These are phyloP conservation scores for Turritopsis rubra DNA, from an alignment of 30 jellyfish, hydroid and myxozoan genomes.

Conservation along the genomic window DNA sequence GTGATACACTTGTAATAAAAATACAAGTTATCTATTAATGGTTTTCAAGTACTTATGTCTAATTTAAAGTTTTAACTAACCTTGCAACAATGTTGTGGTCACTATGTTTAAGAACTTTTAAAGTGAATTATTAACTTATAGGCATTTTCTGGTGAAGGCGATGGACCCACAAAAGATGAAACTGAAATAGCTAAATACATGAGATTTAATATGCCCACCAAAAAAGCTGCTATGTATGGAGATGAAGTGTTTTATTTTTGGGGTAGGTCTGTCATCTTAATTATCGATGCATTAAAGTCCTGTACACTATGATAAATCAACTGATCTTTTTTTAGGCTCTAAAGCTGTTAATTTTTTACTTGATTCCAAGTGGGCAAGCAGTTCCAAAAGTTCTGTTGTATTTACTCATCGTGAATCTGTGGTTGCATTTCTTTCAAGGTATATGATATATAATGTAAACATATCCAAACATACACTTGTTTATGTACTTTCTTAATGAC, in stretches of 20 bases:
- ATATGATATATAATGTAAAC: too few relatives aligned
- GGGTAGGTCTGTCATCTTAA: constrained; percentile 34
- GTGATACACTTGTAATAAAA: too few relatives aligned
- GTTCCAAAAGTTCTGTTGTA: constrained; percentile 55
- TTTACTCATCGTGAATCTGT: constrained; percentile 90
- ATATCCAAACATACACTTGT: too few relatives aligned
- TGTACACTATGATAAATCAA: neutral
- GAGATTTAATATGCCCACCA: constrained; percentile 79
- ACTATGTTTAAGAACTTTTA: neutral
- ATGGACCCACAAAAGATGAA: constrained; percentile 71
- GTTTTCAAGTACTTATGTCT: too few relatives aligned
- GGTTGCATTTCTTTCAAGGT: constrained; percentile 65
- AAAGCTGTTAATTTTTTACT: constrained; percentile 81
- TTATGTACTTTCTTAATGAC: neutral
- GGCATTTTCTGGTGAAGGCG: constrained; percentile 40
- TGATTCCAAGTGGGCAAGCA: constrained; percentile 93
- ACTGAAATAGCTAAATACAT: constrained; percentile 79
- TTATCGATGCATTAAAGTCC: too few relatives aligned
- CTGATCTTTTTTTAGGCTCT: constrained; percentile 44
- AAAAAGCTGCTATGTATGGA: constrained; percentile 85
- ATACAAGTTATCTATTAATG: too few relatives aligned
- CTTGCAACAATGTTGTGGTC: neutral
- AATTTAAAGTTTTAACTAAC: neutral
- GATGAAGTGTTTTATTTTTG: constrained; percentile 71
- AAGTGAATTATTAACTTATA: neutral